Evolutionary conservation across 1,140 invertebrate genomes (phyloP).

Genomic region (Magallana angulata): DNA sequence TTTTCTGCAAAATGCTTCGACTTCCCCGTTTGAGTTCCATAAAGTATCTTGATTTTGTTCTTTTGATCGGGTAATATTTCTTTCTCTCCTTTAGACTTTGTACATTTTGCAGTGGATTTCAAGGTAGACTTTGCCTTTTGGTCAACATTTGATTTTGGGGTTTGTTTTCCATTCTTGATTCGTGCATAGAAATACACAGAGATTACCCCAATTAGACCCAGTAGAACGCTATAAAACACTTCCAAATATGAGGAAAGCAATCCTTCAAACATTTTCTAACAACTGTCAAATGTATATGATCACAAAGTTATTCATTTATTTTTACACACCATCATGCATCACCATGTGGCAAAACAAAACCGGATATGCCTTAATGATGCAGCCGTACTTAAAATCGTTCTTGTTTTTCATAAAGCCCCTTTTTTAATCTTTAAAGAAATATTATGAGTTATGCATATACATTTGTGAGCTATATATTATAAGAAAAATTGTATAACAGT

Average conservation of each 20-base stretch:
- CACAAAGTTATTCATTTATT: too few species aligned
- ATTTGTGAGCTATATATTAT: too few species aligned
- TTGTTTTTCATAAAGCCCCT: too few species aligned
- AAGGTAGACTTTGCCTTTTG: background rate
- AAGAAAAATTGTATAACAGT: too few species aligned
- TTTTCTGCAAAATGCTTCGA: constrained; percentile 62
- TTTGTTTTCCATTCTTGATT: background rate
- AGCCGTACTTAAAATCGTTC: too few species aligned
- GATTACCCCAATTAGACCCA: background rate
- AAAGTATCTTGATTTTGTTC: background rate
- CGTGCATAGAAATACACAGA: background rate
- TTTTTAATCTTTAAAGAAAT: too few species aligned
- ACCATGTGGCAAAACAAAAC: too few species aligned
- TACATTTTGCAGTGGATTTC: too few species aligned
- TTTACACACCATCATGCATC: too few species aligned
- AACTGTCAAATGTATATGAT: too few species aligned
- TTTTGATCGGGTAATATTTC: background rate
- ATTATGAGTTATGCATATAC: too few species aligned
- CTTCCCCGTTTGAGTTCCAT: constrained; percentile 25
- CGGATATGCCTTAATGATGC: too few species aligned
- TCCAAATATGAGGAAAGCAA: background rate
- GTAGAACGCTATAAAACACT: background rate
- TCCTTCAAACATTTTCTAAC: background rate
- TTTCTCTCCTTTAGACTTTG: background rate
- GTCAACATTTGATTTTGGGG: background rate